Evolutionary conservation across 2,113 vertebrate genomes (phyloP).

Genomic region (Nothoprocta perdicaria): DNA sequence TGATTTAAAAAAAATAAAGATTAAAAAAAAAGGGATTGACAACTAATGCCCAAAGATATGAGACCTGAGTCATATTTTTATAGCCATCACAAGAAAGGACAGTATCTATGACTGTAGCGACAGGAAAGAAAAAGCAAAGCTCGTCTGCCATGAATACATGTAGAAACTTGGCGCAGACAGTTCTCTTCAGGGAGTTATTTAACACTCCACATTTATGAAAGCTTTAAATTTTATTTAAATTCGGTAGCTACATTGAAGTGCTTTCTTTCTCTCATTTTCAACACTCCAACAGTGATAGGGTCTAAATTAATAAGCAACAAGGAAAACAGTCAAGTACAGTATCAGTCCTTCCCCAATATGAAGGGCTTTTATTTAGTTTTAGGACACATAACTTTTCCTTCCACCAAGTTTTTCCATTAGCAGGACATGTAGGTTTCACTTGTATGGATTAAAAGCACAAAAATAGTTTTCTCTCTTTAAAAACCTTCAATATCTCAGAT

Average conservation of each 20-base stretch:
- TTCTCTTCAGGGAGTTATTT: not conserved
- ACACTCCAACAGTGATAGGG: not conserved
- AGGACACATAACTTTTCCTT: slow-evolving; percentile 46
- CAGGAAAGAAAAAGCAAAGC: not conserved
- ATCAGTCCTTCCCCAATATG: not conserved
- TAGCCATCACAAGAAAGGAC: not conserved
- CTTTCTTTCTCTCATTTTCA: not conserved
- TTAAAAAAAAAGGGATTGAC: slow-evolving; percentile 9
- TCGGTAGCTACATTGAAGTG: not conserved
- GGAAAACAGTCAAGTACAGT: not conserved
- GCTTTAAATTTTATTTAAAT: not conserved
- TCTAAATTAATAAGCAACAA: slow-evolving; percentile 52
- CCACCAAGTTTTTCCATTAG: slow-evolving; percentile 43
- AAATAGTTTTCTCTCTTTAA: slow-evolving; percentile 27
- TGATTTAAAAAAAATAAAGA: not conserved
- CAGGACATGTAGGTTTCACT: slow-evolving; percentile 30
- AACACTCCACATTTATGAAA: not conserved
- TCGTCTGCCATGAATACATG: not conserved
- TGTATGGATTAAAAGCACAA: slow-evolving; percentile 49
- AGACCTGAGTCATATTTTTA: not conserved
- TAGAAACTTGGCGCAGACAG: not conserved
- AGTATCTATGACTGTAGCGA: not conserved
- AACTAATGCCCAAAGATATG: not conserved
- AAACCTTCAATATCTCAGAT: not conserved
- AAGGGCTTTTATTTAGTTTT: slow-evolving; percentile 48